phyloP scores from a whole-genome alignment of 2,113 vertebrate species.

The Orthonyx spaldingii region DNA sequence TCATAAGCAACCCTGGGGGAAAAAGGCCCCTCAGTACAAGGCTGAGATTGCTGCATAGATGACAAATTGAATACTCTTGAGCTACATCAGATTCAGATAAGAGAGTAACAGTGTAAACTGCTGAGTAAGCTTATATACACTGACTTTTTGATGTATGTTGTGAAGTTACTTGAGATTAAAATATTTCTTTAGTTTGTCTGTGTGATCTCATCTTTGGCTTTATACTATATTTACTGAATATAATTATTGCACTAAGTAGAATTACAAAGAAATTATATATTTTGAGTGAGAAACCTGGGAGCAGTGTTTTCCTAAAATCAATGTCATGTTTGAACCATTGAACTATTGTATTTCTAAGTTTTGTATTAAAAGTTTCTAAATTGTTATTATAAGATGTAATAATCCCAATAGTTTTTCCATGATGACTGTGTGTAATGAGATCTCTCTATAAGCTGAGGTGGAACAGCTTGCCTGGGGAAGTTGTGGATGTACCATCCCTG shows the following conservation, averaged over 20 bases:
- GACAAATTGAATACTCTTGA: background rate
- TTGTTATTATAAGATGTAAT: background rate
- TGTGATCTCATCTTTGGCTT: background rate
- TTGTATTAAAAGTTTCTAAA: background rate
- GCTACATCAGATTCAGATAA: background rate
- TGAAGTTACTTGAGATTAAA: background rate
- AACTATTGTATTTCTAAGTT: background rate
- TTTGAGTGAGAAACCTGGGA: background rate
- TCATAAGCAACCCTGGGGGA: background rate
- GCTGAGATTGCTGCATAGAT: background rate
- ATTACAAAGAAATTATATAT: background rate
- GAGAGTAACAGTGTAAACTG: background rate
- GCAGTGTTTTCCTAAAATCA: background rate
- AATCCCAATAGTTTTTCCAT: background rate
- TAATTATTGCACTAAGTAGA: background rate
- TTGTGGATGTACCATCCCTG: background rate
- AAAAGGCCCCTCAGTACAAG: background rate
- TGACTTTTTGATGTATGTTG: background rate
- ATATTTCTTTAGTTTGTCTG: background rate
- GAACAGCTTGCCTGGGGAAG: background rate
- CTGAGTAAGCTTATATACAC: background rate
- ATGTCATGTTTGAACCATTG: background rate
- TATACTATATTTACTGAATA: background rate
- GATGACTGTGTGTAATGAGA: background rate
- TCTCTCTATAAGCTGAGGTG: background rate